Base-by-base conservation (phyloP, 1,140 invertebrate species). In the Camponotus pennsylvanicus region DNA sequence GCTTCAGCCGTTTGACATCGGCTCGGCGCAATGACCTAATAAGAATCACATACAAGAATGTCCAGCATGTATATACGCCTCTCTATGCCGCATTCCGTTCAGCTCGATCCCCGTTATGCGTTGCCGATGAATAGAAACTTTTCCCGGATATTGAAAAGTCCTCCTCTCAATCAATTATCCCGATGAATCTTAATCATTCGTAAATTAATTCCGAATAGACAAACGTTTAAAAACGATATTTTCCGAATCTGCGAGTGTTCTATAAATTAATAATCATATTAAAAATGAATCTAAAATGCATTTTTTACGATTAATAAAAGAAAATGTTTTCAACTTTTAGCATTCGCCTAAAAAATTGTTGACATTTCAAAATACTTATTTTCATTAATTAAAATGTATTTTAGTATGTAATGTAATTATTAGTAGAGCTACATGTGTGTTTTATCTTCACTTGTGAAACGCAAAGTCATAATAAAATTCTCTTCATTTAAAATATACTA, bases 21-120 rank as follows among this genome's bases (percentile, higher is more conserved):
- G n/a, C 27, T 18, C n/a, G 45, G 37, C 52, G 71, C 49, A 21
- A 86, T 71, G 87, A 88, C 55, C 76, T 82, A 89, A 89, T 88
- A 89, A 83, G 71, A 89, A 89, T 86, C 84, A 66, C 52, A n/a
- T 57, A 55, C 55, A 69, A 77, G 83, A 80, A 88, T 70, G 69
- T 18, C 52, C 37, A 66, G 87, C 73, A 89, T 86, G 82, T 57
- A 88, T 49, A 89, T 64, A 32, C 49, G 32, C 5, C 66, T 40
- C 57, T 42, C 32, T 15, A 13, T 15, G 2, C 55, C 45, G 11
- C 55, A 61, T 5, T 37, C 37, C 45, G 32, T 55, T 32, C 61
- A 8, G 13, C 11, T 4, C 21, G 2, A 13, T 27, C 3, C 9
- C 7, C 42, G 18, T 13, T 59, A n/a, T 18, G 32, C 40, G 8